phyloP scores from a whole-genome alignment of 2,888 invertebrate genomes.

The Branchellion lobata region DNA sequence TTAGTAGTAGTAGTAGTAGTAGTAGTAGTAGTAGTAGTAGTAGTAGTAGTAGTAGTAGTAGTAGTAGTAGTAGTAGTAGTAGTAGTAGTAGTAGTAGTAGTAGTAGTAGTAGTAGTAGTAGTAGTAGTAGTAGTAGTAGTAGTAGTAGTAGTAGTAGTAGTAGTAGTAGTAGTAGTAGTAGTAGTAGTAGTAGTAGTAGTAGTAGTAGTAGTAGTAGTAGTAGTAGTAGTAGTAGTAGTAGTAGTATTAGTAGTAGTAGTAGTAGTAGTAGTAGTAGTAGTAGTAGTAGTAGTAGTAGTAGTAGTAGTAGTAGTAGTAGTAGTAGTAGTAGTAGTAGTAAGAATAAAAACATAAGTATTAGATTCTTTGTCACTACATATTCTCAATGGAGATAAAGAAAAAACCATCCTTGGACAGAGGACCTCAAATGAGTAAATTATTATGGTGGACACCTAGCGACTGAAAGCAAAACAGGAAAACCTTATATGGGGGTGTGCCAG shows the following conservation, averaged over 20 bases:
- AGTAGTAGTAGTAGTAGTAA: background rate
- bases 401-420: too few species aligned
- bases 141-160: background rate
- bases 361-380: too few species aligned
- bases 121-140: too few species aligned
- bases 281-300: slow-evolving; percentile 6
- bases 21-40: slow-evolving; percentile 26
- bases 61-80: slow-evolving; percentile 7
- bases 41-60: slow-evolving; percentile 29
- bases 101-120: too few species aligned
- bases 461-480: too few species aligned
- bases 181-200: background rate
- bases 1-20: slow-evolving; percentile 19
- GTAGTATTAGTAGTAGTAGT: background rate
- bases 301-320: slow-evolving; percentile 1
- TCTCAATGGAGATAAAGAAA: too few species aligned
- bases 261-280: background rate
- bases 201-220: background rate
- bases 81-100: too few species aligned
- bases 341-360: too few species aligned
- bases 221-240: background rate
- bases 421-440: too few species aligned
- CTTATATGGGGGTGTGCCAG: too few species aligned
- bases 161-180: background rate
- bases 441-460: too few species aligned